Base-by-base conservation (phyloP, 1,140 invertebrate genomes). In the Ctenoplectra terminalis region DNA sequence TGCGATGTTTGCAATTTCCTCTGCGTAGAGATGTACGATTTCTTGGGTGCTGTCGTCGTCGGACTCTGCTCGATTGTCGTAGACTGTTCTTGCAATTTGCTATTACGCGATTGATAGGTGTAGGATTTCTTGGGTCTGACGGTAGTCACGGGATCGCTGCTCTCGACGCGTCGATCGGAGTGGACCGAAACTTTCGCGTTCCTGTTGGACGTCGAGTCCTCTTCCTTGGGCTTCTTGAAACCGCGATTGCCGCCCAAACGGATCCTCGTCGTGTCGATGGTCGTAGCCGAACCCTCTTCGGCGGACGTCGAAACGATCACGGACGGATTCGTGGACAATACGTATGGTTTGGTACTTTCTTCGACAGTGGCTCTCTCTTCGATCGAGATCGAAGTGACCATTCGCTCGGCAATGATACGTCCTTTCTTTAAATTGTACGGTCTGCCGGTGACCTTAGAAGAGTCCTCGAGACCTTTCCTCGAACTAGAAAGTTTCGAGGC, bases 221-320 rank as follows among this genome's bases (percentile, higher is more conserved):
- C 86, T 40, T 86, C 85, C 1, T 72, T 82, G 43, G 79, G 67
- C 6, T 84, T 83, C 46, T 84, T 72, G 26, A 67, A 56, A 5
- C 13, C 83, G 56, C 15, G 75, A 40, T 7, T 1, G 61, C 54
- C 3, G 60, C 77, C 0, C 67, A 85, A 15, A 63, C 82, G 88
- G 43, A 89, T 74, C 66, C 70, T 88, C 0, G 50, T 70, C 1
- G 76, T 37, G 29, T 89, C 86, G 3, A 52, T 1, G 20, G 76
- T 85, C 2, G 83, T 81, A 0, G 81, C 43, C 0, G 66, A 2
- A 5, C 56, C 29, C 64, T 86, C 81, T 48, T 84, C 81, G 0
- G 73, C 15, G 66, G 56, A 34, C 1, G 58, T 6, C 17, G 29
- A n/a, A 15, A 23, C 43, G 11, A 52, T 34, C 6, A 52, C 56